These are phyloP conservation scores for Diarsia mendica DNA, from an alignment of 2,888 invertebrate species.

Conservation along the genomic window DNA sequence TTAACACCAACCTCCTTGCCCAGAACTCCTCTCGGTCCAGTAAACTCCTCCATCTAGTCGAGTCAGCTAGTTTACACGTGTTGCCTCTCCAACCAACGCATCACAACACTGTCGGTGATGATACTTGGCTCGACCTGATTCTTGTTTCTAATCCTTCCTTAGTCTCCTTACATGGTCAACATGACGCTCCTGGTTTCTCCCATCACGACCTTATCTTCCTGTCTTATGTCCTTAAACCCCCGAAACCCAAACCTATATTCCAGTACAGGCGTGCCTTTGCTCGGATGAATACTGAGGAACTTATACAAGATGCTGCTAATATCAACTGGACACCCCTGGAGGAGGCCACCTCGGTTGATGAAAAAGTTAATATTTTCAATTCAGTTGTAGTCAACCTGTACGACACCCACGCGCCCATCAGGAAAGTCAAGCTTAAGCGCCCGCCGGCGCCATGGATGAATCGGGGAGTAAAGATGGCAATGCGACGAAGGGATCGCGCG, in stretches of 20 bases:
- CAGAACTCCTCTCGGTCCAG: not conserved
- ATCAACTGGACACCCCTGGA: too few relatives aligned
- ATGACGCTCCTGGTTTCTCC: not conserved
- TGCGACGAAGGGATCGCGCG: too few relatives aligned
- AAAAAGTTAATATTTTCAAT: too few relatives aligned
- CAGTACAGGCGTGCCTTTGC: not conserved
- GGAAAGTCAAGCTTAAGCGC: too few relatives aligned
- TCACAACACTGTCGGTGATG: not conserved
- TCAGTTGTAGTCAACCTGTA: too few relatives aligned
- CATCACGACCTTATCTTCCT: constrained; percentile 4
- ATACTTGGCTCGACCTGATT: not conserved
- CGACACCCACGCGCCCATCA: too few relatives aligned
- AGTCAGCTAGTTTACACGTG: not conserved
- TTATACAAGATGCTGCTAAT: too few relatives aligned
- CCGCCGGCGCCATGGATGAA: too few relatives aligned
- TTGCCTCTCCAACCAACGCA: not conserved
- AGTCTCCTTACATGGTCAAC: not conserved
- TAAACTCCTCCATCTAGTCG: not conserved
- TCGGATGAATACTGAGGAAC: not conserved
- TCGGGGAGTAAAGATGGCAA: too few relatives aligned
- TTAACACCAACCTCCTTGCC: not conserved
- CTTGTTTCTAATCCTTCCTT: not conserved
- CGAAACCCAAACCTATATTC: not conserved
- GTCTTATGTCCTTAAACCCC: not conserved
- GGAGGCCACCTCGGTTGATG: too few relatives aligned